These are phyloP conservation scores for Paedocypris sp. DNA, from an alignment of 2,113 vertebrate species.

Conservation along the genomic window DNA sequence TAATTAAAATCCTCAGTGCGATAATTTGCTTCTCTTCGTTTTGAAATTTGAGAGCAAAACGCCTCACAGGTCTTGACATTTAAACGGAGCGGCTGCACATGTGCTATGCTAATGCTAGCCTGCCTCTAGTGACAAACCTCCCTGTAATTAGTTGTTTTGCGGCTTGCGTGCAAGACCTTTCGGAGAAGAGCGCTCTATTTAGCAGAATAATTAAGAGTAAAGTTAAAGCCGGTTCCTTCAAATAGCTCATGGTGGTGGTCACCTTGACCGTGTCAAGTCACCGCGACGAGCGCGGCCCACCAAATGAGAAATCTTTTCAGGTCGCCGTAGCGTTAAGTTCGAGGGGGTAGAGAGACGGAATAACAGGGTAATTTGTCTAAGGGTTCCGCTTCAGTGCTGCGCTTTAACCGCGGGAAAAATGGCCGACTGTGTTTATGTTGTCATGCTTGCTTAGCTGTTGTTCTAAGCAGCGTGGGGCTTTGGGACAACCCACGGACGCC, in stretches of 20 bases:
- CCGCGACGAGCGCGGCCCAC: background rate
- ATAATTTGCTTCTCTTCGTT: background rate
- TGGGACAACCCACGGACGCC: slow-evolving; percentile 16
- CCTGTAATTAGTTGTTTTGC: slow-evolving; percentile 50
- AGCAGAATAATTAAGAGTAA: slow-evolving; percentile 49
- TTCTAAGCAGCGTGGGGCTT: slow-evolving; percentile 23
- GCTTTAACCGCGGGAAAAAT: slow-evolving; percentile 29
- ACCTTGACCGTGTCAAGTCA: slow-evolving; percentile 31
- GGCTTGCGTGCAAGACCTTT: slow-evolving; percentile 39
- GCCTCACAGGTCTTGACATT: slow-evolving; percentile 26
- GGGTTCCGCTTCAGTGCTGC: slow-evolving; percentile 18
- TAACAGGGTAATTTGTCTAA: slow-evolving; percentile 15
- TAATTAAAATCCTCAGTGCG: no score
- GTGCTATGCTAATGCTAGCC: slow-evolving; percentile 22
- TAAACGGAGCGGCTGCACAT: background rate
- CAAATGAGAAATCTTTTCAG: background rate
- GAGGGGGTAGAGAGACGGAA: background rate
- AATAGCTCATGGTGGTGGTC: slow-evolving; percentile 33
- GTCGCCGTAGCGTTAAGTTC: background rate
- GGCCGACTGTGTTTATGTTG: slow-evolving; percentile 33
- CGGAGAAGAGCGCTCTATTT: slow-evolving; percentile 43
- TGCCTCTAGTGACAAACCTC: slow-evolving; percentile 32
- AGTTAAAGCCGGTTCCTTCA: slow-evolving; percentile 27
- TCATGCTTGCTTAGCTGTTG: slow-evolving; percentile 37
- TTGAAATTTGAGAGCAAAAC: slow-evolving; percentile 17